Conservation (phyloP, 2,113 vertebrate species). For the Rafetus swinhoei region DNA sequence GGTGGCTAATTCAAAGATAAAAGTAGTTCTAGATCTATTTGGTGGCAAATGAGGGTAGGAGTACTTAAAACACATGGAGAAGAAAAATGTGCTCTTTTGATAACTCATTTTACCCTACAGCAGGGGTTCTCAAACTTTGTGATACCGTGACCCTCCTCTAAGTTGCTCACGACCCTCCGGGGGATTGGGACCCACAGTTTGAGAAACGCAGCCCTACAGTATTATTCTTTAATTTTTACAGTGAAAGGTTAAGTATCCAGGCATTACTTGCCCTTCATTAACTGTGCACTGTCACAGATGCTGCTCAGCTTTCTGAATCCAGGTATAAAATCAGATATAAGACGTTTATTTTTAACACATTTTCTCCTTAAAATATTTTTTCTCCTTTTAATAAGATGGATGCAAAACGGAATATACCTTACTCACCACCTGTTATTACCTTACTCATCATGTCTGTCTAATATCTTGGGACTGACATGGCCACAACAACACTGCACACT, state of each 20-base stretch:
- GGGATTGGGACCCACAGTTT: too few species aligned
- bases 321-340: neutral
- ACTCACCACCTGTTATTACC: neutral
- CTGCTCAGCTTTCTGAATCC: neutral
- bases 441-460: neutral
- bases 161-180: too few species aligned
- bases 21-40: neutral
- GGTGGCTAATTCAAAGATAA: neutral
- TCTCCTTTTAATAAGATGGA: conserved; percentile 3
- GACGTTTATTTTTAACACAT: neutral
- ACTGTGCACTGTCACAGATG: rapidly evolving
- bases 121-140: too few species aligned
- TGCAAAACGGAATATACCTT: neutral
- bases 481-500: neutral
- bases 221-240: neutral
- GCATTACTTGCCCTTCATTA: neutral
- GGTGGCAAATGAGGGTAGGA: neutral
- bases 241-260: neutral
- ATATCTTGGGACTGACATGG: neutral
- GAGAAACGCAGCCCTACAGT: neutral
- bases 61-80: too few species aligned
- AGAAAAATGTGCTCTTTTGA: neutral
- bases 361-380: neutral
- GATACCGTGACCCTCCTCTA: too few species aligned
- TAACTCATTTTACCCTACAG: neutral